A percentile compares a stretch with the other conserved stretches of the same genome.
Evolutionary conservation across 2,888 invertebrate genomes (phyloP).

Genomic region (Teleogryllus oceanicus): DNA sequence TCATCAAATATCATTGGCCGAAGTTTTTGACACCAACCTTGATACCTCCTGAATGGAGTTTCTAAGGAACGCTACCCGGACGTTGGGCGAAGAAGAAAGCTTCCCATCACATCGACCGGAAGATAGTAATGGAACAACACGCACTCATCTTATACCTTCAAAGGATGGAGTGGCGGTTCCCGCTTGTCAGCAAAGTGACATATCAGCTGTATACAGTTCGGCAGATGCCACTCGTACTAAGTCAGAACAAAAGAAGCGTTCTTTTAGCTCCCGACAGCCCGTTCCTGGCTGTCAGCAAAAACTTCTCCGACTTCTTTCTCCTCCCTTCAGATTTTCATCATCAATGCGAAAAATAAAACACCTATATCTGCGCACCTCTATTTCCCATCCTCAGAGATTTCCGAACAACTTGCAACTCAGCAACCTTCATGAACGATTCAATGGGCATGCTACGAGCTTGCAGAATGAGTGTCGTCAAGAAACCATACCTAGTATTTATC

Average conservation of each 20-base stretch:
- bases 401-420: background rate
- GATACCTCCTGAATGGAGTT: background rate
- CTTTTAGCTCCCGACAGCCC: background rate
- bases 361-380: background rate
- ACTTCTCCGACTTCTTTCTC: background rate
- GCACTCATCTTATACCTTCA: background rate
- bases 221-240: background rate
- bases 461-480: too few species aligned
- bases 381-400: background rate
- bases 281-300: background rate
- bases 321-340: background rate
- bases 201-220: background rate
- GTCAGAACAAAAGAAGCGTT: background rate
- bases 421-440: background rate
- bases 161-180: background rate
- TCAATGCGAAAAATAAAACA: background rate
- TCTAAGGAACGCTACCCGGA: background rate
- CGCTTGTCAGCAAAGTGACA: background rate
- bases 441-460: background rate
- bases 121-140: background rate
- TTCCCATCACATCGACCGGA: background rate
- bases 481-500: too few species aligned
- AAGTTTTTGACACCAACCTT: background rate
- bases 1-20: background rate
- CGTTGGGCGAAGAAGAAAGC: background rate